Percentiles rank a stretch among this genome's conserved stretches.
Evolutionary conservation across 2,888 invertebrate genomes (phyloP).

Genomic region (Halictus ligatus): DNA sequence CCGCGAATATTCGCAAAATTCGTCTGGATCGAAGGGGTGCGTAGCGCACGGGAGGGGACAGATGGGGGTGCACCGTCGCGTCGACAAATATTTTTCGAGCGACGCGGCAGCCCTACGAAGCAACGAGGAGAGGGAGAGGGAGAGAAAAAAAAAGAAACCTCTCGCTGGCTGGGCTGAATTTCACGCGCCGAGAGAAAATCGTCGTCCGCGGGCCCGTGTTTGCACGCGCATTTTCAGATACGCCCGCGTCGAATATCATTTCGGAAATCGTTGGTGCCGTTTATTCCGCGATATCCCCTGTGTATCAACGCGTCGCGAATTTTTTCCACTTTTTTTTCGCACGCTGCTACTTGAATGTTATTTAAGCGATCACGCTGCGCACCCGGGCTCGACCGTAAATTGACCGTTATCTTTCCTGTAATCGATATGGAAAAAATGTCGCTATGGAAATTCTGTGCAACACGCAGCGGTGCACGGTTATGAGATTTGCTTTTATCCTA

Average conservation of each 20-base stretch:
- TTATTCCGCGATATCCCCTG: not conserved
- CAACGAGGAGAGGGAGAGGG: not conserved
- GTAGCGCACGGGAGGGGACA: conserved; percentile 5
- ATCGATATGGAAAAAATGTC: not conserved
- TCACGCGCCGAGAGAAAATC: conserved; percentile 28
- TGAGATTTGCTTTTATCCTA: not conserved
- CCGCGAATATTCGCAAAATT: conserved; percentile 58
- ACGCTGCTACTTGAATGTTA: not conserved
- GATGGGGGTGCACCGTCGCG: not conserved
- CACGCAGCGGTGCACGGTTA: not conserved
- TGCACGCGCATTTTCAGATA: not conserved
- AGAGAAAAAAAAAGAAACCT: not conserved
- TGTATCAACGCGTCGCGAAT: not conserved
- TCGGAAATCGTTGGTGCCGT: conserved; percentile 12
- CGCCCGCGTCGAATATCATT: not conserved
- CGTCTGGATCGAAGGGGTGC: conserved; percentile 42
- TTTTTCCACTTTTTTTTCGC: not conserved
- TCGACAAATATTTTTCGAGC: conserved; percentile 59
- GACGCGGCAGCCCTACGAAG: not conserved
- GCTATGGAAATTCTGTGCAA: not conserved
- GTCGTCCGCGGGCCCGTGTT: conserved; percentile 23
- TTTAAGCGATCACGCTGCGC: not conserved
- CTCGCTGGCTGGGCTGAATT: conserved; percentile 2
- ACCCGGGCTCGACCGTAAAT: not conserved
- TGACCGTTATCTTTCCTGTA: not conserved